Percentiles rank a stretch among this genome's conserved stretches.
Evolutionary conservation across 2,113 vertebrate genomes (phyloP).

Genomic region (Budorcas taxicolor): DNA sequence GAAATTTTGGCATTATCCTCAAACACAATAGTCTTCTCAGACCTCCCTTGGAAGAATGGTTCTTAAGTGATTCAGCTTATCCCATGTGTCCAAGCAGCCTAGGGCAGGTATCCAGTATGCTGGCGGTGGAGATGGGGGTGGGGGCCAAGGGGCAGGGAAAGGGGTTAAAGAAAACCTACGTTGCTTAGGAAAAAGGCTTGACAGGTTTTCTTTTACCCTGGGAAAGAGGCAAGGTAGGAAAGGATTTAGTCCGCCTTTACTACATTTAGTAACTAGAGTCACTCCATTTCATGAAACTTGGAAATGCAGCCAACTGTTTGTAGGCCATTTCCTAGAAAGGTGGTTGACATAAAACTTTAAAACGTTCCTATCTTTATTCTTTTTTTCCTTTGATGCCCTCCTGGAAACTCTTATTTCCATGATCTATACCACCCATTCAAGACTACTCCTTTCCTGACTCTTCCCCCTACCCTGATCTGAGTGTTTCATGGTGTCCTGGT

Average conservation of each 20-base stretch:
- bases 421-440: background rate
- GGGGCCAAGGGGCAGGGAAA: background rate
- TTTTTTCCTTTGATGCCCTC: background rate
- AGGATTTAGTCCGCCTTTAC: background rate
- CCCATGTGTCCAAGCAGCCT: background rate
- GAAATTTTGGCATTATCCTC: conserved; percentile 43
- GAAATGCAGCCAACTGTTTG: background rate
- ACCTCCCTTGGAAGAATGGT: background rate
- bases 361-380: background rate
- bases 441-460: background rate
- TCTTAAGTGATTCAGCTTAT: background rate
- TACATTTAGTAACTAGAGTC: background rate
- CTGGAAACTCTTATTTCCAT: background rate
- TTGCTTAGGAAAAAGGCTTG: background rate
- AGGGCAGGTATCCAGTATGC: background rate
- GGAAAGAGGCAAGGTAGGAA: background rate
- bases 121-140: background rate
- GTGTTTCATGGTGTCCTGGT: background rate
- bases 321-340: conserved; percentile 30
- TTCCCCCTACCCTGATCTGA: background rate
- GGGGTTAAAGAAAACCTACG: background rate
- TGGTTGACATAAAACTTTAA: background rate
- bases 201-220: background rate
- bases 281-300: background rate
- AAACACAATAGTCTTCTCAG: conserved; percentile 20